phyloP scores from a whole-genome alignment of 1,140 invertebrate species.

The Leptinotarsa undecemlineata region DNA sequence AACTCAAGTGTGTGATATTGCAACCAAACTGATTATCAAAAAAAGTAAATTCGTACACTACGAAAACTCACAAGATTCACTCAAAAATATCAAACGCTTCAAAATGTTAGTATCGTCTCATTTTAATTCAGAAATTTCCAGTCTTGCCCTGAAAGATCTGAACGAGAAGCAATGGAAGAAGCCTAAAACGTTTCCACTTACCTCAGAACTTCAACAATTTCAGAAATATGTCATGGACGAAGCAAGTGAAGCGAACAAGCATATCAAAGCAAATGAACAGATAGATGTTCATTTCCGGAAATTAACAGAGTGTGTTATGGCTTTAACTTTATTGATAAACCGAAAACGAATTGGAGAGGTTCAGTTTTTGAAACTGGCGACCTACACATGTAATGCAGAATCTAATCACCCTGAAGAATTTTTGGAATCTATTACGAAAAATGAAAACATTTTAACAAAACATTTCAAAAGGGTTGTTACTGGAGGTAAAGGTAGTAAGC shows the following conservation, averaged over 20 bases:
- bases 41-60: constrained; percentile 20
- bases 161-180: constrained; percentile 39
- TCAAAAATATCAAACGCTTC: constrained; percentile 34
- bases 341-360: constrained; percentile 21
- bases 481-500: constrained; percentile 37
- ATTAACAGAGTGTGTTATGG: constrained; percentile 27
- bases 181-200: constrained; percentile 35
- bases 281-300: constrained; percentile 19
- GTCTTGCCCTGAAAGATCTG: constrained; percentile 39
- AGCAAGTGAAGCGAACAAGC: constrained; percentile 19
- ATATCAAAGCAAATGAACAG: constrained; percentile 20
- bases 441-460: constrained; percentile 30
- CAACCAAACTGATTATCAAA: constrained; percentile 35
- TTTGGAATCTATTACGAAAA: constrained; percentile 31
- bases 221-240: constrained; percentile 33
- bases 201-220: constrained; percentile 35
- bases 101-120: constrained; percentile 31
- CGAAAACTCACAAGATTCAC: constrained; percentile 27
- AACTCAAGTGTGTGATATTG: constrained; percentile 34
- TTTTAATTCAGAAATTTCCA: constrained; percentile 35
- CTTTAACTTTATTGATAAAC: constrained; percentile 11
- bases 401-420: constrained; percentile 28
- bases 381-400: background rate
- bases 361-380: constrained; percentile 9
- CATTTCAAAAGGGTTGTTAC: constrained; percentile 38